A percentile compares a stretch with the other conserved stretches of the same genome.
phyloP scores from a whole-genome alignment of 2,797 vertebrate genomes.

The Apogon talboti region DNA sequence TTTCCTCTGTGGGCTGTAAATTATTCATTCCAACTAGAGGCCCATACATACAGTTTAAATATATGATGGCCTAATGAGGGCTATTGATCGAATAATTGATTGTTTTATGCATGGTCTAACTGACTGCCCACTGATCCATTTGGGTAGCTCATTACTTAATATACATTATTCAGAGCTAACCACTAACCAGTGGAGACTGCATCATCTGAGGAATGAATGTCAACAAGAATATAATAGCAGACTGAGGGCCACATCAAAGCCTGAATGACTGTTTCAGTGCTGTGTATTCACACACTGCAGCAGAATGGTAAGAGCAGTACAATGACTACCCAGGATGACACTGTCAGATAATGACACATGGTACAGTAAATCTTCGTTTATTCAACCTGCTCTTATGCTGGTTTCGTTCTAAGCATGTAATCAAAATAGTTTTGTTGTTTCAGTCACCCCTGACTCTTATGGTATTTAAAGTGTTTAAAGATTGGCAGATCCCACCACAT shows the following conservation, averaged over 20 bases:
- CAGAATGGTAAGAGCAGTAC: constrained; percentile 34
- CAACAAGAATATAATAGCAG: constrained; percentile 65
- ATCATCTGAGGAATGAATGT: constrained; percentile 63
- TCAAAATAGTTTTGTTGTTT: constrained; percentile 1
- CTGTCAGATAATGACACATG: constrained; percentile 38
- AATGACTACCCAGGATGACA: constrained; percentile 38
- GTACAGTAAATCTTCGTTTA: constrained; percentile 31
- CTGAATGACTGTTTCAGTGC: constrained; percentile 41
- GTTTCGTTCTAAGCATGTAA: too few relatives aligned
- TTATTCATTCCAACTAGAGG: constrained; percentile 77
- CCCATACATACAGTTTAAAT: constrained; percentile 78
- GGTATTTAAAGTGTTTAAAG: constrained; percentile 35
- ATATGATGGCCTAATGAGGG: constrained; percentile 82
- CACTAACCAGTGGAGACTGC: constrained; percentile 62
- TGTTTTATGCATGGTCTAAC: constrained; percentile 84
- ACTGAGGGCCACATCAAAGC: constrained; percentile 45
- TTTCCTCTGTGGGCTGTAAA: constrained; percentile 68
- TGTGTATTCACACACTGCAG: constrained; percentile 35
- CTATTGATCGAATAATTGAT: constrained; percentile 87
- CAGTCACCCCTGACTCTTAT: constrained; percentile 31
- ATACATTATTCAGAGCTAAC: constrained; percentile 85
- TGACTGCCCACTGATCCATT: constrained; percentile 81
- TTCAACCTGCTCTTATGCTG: constrained; percentile 23
- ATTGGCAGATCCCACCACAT: constrained; percentile 35
- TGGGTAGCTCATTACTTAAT: constrained; percentile 83